Percentiles rank a stretch among this genome's conserved stretches.
Conservation (phyloP, 23 tunicate genomes). For the Botrylloides violaceus region DNA sequence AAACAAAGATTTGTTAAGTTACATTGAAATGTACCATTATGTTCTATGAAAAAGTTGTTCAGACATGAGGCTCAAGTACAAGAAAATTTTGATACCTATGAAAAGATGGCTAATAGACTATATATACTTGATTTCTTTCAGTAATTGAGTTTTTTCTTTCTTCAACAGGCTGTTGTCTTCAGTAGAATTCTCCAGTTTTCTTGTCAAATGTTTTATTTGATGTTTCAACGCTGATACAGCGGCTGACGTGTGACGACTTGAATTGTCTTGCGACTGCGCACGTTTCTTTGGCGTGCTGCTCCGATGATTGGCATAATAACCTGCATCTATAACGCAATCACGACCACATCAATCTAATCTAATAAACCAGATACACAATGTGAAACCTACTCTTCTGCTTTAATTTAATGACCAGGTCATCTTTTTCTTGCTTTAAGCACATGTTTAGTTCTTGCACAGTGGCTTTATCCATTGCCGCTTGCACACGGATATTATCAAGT, state of each 20-base stretch:
- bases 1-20: too few species aligned
- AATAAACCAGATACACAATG: background rate
- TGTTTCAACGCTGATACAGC: slow-evolving; percentile 3
- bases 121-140: slow-evolving; percentile 64
- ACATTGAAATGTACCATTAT: background rate
- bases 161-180: slow-evolving; percentile 65
- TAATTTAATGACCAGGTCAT: slow-evolving; percentile 29
- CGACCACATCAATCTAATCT: background rate
- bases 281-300: slow-evolving; percentile 82
- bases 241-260: background rate
- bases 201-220: slow-evolving; percentile 46
- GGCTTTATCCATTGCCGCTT: slow-evolving; percentile 79
- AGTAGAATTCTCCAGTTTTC: slow-evolving; percentile 51
- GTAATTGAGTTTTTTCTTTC: slow-evolving; percentile 42
- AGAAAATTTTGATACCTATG: slow-evolving; percentile 30
- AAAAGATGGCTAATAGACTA: too few species aligned
- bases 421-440: slow-evolving; percentile 49
- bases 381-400: slow-evolving; percentile 9
- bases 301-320: slow-evolving; percentile 22
- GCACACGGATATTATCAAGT: slow-evolving; percentile 65
- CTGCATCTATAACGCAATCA: background rate
- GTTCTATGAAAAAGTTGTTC: too few species aligned
- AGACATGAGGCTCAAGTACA: too few species aligned
- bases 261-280: slow-evolving; percentile 15
- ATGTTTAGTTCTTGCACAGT: slow-evolving; percentile 68